Evolutionary conservation across 2,113 vertebrate species (phyloP).

Genomic region (Morphnarchus princeps): DNA sequence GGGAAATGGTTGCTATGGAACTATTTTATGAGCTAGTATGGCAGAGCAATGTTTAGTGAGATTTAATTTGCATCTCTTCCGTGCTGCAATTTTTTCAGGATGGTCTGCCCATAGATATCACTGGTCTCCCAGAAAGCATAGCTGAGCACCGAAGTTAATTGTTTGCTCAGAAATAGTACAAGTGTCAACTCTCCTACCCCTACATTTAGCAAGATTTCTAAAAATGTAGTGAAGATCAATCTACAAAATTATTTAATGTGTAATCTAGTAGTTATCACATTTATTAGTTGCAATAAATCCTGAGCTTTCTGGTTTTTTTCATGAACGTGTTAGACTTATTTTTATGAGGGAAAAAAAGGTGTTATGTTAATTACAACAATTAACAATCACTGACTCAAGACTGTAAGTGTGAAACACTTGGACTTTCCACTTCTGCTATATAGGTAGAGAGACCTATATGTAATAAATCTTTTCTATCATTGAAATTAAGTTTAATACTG

Average conservation of each 20-base stretch:
- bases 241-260: not conserved
- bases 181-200: not conserved
- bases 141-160: not conserved
- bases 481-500: not conserved
- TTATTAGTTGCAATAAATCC: not conserved
- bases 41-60: not conserved
- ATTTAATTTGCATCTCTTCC: constrained; percentile 29
- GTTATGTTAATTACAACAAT: not conserved
- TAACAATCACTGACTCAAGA: not conserved
- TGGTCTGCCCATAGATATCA: not conserved
- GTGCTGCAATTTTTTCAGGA: not conserved
- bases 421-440: not conserved
- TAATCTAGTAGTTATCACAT: not conserved
- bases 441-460: not conserved
- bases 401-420: not conserved
- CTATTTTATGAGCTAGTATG: not conserved
- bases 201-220: not conserved
- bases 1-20: constrained; percentile 50
- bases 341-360: not conserved
- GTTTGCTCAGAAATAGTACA: not conserved
- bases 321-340: not conserved
- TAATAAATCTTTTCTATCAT: not conserved
- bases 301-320: not conserved
- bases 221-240: not conserved
- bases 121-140: not conserved